These are phyloP conservation scores for Drosophila bocqueti DNA, from an alignment of 1,140 invertebrate genomes.

Conservation along the genomic window DNA sequence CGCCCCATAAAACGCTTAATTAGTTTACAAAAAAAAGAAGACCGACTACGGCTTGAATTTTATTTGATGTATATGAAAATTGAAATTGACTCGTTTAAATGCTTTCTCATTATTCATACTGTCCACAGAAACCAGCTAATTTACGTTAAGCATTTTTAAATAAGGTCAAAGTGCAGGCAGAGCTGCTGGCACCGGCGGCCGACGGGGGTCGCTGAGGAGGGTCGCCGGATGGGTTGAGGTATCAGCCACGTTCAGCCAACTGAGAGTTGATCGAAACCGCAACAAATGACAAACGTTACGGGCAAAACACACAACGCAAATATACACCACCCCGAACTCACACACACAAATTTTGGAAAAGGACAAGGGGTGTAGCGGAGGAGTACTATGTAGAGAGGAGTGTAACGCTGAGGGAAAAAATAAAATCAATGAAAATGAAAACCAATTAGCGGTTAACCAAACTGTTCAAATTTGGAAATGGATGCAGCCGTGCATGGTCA, in stretches of 20 bases:
- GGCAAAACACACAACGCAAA: slow-evolving; percentile 59
- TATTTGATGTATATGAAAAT: slow-evolving; percentile 52
- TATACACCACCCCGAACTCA: slow-evolving; percentile 8
- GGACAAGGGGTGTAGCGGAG: not conserved
- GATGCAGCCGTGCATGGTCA: slow-evolving; percentile 74
- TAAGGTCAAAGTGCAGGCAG: slow-evolving; percentile 63
- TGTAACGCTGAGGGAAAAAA: slow-evolving; percentile 17
- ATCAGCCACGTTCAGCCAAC: slow-evolving; percentile 57
- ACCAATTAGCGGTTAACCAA: slow-evolving; percentile 83
- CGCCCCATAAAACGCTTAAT: slow-evolving; percentile 77
- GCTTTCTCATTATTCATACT: slow-evolving; percentile 75
- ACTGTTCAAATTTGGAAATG: slow-evolving; percentile 83
- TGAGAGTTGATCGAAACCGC: slow-evolving; percentile 78
- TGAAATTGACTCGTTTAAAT: slow-evolving; percentile 78
- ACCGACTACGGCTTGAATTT: not conserved
- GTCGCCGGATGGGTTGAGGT: not conserved
- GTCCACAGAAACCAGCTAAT: slow-evolving; percentile 79
- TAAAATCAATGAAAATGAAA: slow-evolving; percentile 83
- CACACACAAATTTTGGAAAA: not conserved
- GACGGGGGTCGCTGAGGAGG: not conserved
- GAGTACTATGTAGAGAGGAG: slow-evolving; percentile 7
- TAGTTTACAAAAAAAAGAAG: slow-evolving; percentile 14
- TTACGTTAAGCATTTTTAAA: slow-evolving; percentile 83
- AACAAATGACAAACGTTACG: slow-evolving; percentile 82
- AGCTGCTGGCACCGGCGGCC: not conserved